Percentiles rank a stretch among this genome's conserved stretches.
phyloP scores from a whole-genome alignment of 2,113 vertebrate genomes.

The Clarias batrachus region DNA sequence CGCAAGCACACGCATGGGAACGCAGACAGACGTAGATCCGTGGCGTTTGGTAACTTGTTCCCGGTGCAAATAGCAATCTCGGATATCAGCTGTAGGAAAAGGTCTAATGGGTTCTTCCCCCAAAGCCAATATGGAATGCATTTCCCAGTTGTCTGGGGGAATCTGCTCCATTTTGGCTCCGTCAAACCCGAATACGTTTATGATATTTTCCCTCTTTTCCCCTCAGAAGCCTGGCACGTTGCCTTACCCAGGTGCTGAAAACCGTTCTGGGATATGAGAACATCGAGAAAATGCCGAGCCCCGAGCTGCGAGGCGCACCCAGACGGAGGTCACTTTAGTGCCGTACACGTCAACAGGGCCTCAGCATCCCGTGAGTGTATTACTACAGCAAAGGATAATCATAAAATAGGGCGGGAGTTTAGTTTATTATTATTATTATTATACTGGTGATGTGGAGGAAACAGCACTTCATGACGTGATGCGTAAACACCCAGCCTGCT shows the following conservation, averaged over 20 bases:
- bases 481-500: background rate
- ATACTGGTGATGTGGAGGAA: background rate
- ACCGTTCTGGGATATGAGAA: conserved; percentile 13
- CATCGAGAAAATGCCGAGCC: background rate
- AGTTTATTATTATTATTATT: background rate
- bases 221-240: background rate
- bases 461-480: background rate
- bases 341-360: background rate
- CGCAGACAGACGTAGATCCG: background rate
- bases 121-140: conserved; percentile 36
- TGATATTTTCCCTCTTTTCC: background rate
- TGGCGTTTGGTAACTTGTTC: conserved; percentile 34
- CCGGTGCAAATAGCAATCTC: conserved; percentile 34
- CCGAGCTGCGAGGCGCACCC: background rate
- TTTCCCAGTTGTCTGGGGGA: conserved; percentile 44
- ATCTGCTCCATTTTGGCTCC: conserved; percentile 35
- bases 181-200: conserved; percentile 22
- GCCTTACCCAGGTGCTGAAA: conserved; percentile 41
- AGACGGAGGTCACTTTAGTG: background rate
- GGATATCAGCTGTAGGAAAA: conserved; percentile 33
- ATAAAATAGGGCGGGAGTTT: background rate
- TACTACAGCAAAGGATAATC: background rate
- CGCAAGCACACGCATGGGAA: background rate
- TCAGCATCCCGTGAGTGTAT: background rate
- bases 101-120: conserved; percentile 40